Percentiles rank a stretch among this genome's conserved stretches.
phyloP scores from a whole-genome alignment of 2,888 invertebrate genomes.

The Acholoe squamosa region DNA sequence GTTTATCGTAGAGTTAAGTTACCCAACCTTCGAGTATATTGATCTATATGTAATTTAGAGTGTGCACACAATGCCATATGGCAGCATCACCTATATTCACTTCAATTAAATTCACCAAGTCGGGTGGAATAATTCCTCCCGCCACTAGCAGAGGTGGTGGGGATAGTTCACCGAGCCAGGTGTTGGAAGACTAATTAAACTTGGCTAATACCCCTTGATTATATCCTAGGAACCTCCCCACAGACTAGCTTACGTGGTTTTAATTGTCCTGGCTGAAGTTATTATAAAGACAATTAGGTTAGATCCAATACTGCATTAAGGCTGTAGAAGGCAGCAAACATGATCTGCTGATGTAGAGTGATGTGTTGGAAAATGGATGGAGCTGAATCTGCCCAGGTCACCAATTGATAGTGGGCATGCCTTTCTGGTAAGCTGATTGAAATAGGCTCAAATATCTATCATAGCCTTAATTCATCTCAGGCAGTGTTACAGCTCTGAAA shows the following conservation, averaged over 20 bases:
- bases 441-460: too few relatives aligned
- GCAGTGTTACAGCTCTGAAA: too few relatives aligned
- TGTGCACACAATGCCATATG: not conserved
- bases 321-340: not conserved
- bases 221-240: not conserved
- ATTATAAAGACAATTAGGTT: constrained; percentile 18
- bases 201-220: not conserved
- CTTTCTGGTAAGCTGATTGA: too few relatives aligned
- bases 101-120: not conserved
- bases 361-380: too few relatives aligned
- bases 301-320: not conserved
- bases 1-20: too few relatives aligned
- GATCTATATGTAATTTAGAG: not conserved
- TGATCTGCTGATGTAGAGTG: too few relatives aligned
- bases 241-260: not conserved
- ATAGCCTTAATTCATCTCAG: too few relatives aligned
- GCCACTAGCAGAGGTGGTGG: not conserved
- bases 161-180: not conserved
- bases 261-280: constrained; percentile 14
- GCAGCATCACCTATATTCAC: not conserved
- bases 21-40: too few relatives aligned
- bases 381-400: too few relatives aligned
- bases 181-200: not conserved
- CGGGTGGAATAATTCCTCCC: not conserved
- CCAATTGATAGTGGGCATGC: too few relatives aligned